Evolutionary conservation across 2,888 invertebrate genomes (phyloP), one percentile per base, ranked within the genome.

Genomic region (Abrostola tripartita): DNA sequence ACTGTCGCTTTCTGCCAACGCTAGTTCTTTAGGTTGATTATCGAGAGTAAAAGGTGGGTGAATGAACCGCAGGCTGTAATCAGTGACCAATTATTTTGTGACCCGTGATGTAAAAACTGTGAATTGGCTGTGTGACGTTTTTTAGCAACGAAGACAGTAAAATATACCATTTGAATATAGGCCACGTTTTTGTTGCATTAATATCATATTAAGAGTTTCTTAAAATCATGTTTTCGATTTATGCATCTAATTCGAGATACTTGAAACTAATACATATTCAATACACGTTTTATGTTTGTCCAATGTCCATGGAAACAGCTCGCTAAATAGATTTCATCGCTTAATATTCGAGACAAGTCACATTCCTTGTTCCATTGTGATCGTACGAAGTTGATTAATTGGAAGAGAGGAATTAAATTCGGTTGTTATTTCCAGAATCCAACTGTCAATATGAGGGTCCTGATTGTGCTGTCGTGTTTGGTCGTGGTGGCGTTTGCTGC

Each of bases 41-140:
- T 85, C 88, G 83, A 91, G 89, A 92, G 90, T 90, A 90, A 92
- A 93, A 93, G 93, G 93, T 93, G 91, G 91, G 92, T 93, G 87
- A 90, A 88, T 85, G 87, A 88, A 88, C 87, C 81, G 73, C 76
- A 64, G 37, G 11, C 52, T 77, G 76, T 66, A 76, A 83, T 81
- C 72, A 83, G 86, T 88, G 87, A 79, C 80, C 77, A 75, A 79
- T 77, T 75, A 75, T 78, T 78, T 82, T 81, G 87, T 88, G 87
- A 74, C 69, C 79, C 79, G 85, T 87, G 86, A 76, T 82, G 76
- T 63, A 67, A 58, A 63, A 59, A 42, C 54, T 56, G 54, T 70
- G 68, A 47, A 65, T 57, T 50, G 9, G 38, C 49, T 73, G 61
- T 65, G 76, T 79, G 74, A 71, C 71, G 61, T 75, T 68, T 80